Conservation (phyloP, 2,797 vertebrate genomes). For the Leuciscus waleckii region DNA sequence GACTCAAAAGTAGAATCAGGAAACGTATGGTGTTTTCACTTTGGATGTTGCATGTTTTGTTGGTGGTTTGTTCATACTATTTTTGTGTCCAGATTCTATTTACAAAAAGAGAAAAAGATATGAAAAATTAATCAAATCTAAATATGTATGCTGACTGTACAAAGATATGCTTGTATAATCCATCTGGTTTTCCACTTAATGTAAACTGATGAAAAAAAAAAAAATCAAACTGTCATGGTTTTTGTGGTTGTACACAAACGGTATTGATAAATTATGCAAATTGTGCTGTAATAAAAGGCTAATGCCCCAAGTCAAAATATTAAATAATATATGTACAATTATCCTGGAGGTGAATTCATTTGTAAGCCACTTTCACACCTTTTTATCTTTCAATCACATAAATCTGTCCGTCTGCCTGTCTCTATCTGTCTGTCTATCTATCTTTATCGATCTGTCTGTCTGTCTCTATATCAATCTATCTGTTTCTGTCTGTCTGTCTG, state of each 20-base stretch:
- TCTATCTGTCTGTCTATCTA: background rate
- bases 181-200: slow-evolving; percentile 92
- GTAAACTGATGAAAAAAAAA: slow-evolving; percentile 82
- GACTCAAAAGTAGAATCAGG: slow-evolving; percentile 80
- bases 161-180: slow-evolving; percentile 95
- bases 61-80: slow-evolving; percentile 88
- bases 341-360: slow-evolving; percentile 31
- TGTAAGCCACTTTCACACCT: slow-evolving; percentile 2
- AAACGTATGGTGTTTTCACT: slow-evolving; percentile 91
- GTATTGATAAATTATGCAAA: slow-evolving; percentile 97
- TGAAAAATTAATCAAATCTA: slow-evolving; percentile 77
- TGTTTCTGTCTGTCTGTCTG: background rate
- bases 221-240: slow-evolving; percentile 87
- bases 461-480: background rate
- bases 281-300: slow-evolving; percentile 96
- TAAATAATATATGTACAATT: slow-evolving; percentile 91
- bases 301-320: slow-evolving; percentile 91
- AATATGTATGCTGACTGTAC: slow-evolving; percentile 87
- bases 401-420: background rate
- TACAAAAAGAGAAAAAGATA: slow-evolving; percentile 70
- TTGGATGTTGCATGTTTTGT: slow-evolving; percentile 96
- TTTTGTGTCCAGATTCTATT: slow-evolving; percentile 86
- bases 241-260: slow-evolving; percentile 97
- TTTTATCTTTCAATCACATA: background rate
- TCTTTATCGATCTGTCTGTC: background rate